These are phyloP conservation scores for Aporophyla lueneburgensis DNA, from an alignment of 2,888 invertebrate species.

Conservation along the genomic window DNA sequence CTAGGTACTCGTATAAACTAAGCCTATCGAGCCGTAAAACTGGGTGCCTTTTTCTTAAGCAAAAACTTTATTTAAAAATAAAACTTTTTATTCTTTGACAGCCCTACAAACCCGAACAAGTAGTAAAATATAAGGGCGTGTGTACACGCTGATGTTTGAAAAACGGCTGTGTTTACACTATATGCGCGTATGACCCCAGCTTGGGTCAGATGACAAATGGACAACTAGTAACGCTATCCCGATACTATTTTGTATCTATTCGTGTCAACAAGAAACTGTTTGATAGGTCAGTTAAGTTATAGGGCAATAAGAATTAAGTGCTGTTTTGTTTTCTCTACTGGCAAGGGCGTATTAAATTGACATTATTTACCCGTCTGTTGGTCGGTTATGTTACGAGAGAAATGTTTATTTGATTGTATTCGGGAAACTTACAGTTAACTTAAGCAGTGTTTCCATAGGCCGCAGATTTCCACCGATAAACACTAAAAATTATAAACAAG, in stretches of 20 bases:
- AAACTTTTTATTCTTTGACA: slow-evolving; percentile 29
- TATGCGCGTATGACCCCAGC: slow-evolving; percentile 62
- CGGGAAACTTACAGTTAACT: no score
- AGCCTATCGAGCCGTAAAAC: neutral
- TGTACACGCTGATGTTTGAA: slow-evolving; percentile 61
- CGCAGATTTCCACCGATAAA: no score
- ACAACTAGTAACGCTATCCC: slow-evolving; percentile 60
- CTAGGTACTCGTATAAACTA: neutral
- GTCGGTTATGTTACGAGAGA: no score
- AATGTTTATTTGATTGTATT: no score
- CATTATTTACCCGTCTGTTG: neutral
- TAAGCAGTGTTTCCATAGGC: no score
- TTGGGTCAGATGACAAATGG: slow-evolving; percentile 71
- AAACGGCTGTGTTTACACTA: slow-evolving; percentile 67
- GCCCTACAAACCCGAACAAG: slow-evolving; percentile 53
- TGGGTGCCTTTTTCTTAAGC: neutral
- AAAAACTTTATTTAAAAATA: neutral
- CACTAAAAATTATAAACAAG: no score
- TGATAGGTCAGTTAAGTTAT: slow-evolving; percentile 27
- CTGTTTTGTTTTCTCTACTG: neutral
- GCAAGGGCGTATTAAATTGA: neutral
- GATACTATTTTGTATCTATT: slow-evolving; percentile 50
- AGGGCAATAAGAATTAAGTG: neutral
- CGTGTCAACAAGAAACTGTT: slow-evolving; percentile 45
- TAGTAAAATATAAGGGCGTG: slow-evolving; percentile 64